Base-by-base conservation (phyloP, 2,797 vertebrate genomes). In the Salarias fasciatus region DNA sequence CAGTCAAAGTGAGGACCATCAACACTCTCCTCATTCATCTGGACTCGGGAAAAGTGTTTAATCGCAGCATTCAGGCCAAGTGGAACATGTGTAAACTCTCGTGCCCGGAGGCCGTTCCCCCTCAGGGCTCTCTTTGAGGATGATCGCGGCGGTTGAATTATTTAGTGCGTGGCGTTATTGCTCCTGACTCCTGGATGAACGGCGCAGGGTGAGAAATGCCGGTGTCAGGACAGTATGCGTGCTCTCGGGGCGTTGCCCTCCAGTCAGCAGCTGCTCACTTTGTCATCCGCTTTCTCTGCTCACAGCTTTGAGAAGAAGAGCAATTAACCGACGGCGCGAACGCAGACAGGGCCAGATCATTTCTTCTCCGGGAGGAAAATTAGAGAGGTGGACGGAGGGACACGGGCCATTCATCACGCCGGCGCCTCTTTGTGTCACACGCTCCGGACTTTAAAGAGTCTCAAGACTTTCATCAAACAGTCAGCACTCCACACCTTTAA, bases 181-280 rank as follows among this genome's bases (percentile, higher is more conserved):
- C 72, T 84, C 52, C 55, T 68, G 84, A 82, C 67, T 35, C 6
- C 18, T 77, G 66, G 51, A 77, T 76, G 69, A 85, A 76, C 72
- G 62, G 69, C 30, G 70, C 69, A 41, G 79, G 54, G 72, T 76
- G 76, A 84, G 81, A 72, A 85, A 85, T 81, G 84, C 80, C 79
- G 60, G 66, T 88, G 86, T 92, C 88, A 88, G 86, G 80, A 80
- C 77, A 88, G 84, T 69, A 86, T 87, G 84, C 45, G 11, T 52
- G 79, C 74, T 87, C 78, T 80, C 43, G 38, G 84, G 91, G 86
- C 82, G 58, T 89, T 84, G 37, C 86, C 89, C 91, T 83, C 53
- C 71, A 82, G 87, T 77, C 52, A 75, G 86, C 82, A 88, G 89
- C 88, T 89, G 86, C 81, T 85, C 77, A 81, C 88, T 90, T 85